These are phyloP conservation scores for Athene cunicularia DNA, from an alignment of 2,113 vertebrate genomes.

Conservation along the genomic window DNA sequence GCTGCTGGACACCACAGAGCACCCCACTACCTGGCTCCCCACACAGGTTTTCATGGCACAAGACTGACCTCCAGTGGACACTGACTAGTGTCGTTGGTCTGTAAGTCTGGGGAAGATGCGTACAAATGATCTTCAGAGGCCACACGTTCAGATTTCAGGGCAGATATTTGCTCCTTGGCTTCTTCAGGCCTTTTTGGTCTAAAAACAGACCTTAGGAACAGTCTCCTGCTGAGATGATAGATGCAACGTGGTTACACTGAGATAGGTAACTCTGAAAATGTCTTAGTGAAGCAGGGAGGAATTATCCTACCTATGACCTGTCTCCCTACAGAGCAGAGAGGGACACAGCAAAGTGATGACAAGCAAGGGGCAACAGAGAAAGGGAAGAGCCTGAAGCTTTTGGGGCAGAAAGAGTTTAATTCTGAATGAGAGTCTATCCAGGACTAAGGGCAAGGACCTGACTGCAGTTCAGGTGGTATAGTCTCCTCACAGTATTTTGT, in stretches of 20 bases:
- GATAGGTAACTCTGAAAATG: background rate
- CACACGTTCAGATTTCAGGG: background rate
- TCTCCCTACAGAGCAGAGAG: background rate
- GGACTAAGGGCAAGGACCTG: background rate
- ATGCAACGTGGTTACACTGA: background rate
- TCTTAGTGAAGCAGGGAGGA: background rate
- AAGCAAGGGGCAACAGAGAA: background rate
- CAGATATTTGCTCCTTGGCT: background rate
- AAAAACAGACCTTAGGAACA: background rate
- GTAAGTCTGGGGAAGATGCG: background rate
- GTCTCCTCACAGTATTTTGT: background rate
- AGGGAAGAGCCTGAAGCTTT: background rate
- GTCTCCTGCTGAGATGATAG: background rate
- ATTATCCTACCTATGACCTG: too few relatives aligned
- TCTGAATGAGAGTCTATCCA: background rate
- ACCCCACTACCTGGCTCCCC: background rate
- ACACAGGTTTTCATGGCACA: conserved; percentile 21
- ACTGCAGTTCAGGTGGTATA: background rate
- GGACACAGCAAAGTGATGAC: background rate
- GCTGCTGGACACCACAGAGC: background rate
- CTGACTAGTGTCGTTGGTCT: background rate
- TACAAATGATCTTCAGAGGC: background rate
- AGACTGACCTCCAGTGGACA: conserved; percentile 68
- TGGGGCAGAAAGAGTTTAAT: background rate
- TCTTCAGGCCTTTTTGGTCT: background rate